These are phyloP conservation scores for Macroglossus sobrinus DNA, from an alignment of 2,113 vertebrate genomes.

Conservation along the genomic window DNA sequence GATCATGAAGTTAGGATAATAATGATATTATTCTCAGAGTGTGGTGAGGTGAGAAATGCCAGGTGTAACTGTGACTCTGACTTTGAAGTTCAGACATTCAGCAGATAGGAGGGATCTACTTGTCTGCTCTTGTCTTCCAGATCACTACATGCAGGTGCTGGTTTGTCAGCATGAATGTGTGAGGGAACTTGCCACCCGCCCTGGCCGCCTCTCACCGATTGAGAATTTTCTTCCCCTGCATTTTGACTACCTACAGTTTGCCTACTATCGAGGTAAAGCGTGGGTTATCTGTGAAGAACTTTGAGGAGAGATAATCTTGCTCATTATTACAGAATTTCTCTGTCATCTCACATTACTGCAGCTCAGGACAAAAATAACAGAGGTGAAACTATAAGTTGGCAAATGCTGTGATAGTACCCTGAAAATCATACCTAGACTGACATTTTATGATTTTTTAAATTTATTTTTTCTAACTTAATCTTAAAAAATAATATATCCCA, in stretches of 20 bases:
- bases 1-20: background rate
- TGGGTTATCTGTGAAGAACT: accelerated
- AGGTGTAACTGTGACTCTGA: background rate
- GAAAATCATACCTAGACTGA: background rate
- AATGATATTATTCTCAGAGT: background rate
- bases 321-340: background rate
- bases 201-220: slow-evolving; percentile 93
- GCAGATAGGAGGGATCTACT: too few relatives aligned
- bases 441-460: background rate
- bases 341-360: background rate
- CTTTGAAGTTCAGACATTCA: background rate
- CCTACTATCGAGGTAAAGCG: slow-evolving; percentile 92
- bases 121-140: slow-evolving; percentile 74
- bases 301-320: too few relatives aligned
- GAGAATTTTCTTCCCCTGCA: slow-evolving; percentile 97
- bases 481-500: background rate
- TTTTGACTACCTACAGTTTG: slow-evolving; percentile 96
- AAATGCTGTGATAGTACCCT: background rate
- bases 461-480: background rate
- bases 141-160: slow-evolving; percentile 95
- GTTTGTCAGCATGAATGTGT: slow-evolving; percentile 95
- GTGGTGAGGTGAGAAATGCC: too few relatives aligned
- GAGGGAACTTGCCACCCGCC: slow-evolving; percentile 92
- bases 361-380: background rate
- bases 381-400: background rate